Conservation (phyloP, 1,140 invertebrate species). For the Meloidogyne exigua region DNA sequence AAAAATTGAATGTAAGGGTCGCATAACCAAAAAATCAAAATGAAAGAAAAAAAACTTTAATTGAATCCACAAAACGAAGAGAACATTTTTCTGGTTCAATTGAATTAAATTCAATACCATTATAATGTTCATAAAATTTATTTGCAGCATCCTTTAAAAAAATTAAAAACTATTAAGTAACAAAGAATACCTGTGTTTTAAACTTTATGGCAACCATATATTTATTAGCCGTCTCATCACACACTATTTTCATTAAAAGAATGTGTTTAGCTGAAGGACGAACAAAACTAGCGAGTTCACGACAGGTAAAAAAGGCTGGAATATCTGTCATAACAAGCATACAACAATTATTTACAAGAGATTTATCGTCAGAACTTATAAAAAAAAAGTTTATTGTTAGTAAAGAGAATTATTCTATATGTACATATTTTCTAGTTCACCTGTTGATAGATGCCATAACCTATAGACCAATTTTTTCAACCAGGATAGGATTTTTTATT, state of each 20-base stretch:
- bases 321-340: slow-evolving; percentile 86
- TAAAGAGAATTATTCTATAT: no score
- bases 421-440: no score
- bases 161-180: slow-evolving; percentile 9
- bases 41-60: background rate
- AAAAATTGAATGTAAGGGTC: no score
- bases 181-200: slow-evolving; percentile 26
- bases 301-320: slow-evolving; percentile 84
- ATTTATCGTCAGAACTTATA: slow-evolving; percentile 28
- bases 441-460: no score
- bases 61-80: slow-evolving; percentile 81
- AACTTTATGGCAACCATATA: slow-evolving; percentile 89
- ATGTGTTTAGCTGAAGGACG: slow-evolving; percentile 83
- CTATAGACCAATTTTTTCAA: no score
- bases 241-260: slow-evolving; percentile 84
- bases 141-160: slow-evolving; percentile 74
- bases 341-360: slow-evolving; percentile 70
- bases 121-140: slow-evolving; percentile 88
- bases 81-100: slow-evolving; percentile 87
- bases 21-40: background rate
- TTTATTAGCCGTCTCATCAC: slow-evolving; percentile 81
- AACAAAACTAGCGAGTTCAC: slow-evolving; percentile 89
- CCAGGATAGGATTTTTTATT: no score
- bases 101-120: slow-evolving; percentile 86
- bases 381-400: background rate